Evolutionary conservation across 2,797 vertebrate genomes (phyloP).

Genomic region (Pelochelys cantorii): DNA sequence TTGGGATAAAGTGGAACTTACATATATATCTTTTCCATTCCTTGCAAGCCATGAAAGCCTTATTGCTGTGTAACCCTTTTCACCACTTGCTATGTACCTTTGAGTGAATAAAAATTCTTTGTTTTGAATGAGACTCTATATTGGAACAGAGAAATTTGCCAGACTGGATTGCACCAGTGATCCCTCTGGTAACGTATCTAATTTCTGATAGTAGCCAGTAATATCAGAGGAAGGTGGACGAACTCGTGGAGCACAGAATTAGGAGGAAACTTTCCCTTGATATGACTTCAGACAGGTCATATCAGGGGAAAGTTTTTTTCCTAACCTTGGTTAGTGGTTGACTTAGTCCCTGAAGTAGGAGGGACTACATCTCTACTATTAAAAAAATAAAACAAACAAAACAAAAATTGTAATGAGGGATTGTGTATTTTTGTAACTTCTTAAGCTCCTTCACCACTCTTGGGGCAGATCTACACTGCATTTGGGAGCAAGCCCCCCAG

Average conservation of each 20-base stretch:
- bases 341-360: not conserved
- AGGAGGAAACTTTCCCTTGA: not conserved
- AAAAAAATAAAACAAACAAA: not conserved
- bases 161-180: not conserved
- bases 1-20: not conserved
- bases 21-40: not conserved
- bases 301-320: not conserved
- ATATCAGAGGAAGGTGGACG: not conserved
- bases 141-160: not conserved
- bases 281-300: no score
- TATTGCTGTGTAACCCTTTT: not conserved
- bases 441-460: not conserved
- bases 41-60: not conserved
- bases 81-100: not conserved
- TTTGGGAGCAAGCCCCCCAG: not conserved
- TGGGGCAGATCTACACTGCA: not conserved
- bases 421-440: not conserved
- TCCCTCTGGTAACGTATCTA: not conserved
- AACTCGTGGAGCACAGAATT: not conserved
- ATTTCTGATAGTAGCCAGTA: not conserved
- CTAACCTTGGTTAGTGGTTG: not conserved
- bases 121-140: not conserved
- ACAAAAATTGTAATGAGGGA: not conserved
- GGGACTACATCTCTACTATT: not conserved
- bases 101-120: not conserved